Evolutionary conservation across 2,113 vertebrate species (phyloP).

Genomic region (Amphilophus citrinellus): DNA sequence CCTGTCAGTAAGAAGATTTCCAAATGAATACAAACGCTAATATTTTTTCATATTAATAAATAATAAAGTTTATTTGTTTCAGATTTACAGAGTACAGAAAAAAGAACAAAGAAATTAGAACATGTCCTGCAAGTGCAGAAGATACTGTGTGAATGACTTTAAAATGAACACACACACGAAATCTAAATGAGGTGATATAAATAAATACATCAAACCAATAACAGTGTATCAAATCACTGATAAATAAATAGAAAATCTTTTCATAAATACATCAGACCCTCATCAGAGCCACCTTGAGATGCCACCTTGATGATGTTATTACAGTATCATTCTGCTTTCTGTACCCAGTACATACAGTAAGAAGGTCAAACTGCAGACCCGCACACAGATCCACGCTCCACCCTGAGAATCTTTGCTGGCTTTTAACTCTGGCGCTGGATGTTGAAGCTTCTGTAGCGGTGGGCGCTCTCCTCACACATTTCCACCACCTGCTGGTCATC

Average conservation of each 20-base stretch:
- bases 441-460: slow-evolving; percentile 51
- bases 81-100: too few relatives aligned
- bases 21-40: too few relatives aligned
- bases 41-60: too few relatives aligned
- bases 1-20: too few relatives aligned
- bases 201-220: slow-evolving; percentile 33
- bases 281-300: background rate
- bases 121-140: too few relatives aligned
- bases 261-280: slow-evolving; percentile 1
- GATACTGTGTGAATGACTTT: too few relatives aligned
- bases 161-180: too few relatives aligned
- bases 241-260: background rate
- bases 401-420: background rate
- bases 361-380: background rate
- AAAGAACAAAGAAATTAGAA: too few relatives aligned
- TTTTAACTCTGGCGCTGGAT: slow-evolving; percentile 37
- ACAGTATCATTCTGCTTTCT: too few relatives aligned
- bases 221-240: background rate
- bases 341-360: background rate
- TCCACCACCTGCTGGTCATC: slow-evolving; percentile 41
- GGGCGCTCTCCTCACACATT: slow-evolving; percentile 44
- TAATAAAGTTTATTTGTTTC: too few relatives aligned
- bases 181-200: background rate
- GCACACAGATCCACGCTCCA: background rate
- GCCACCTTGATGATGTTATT: too few relatives aligned